Conservation (phyloP, 2,888 invertebrate species). For the Venusia cambrica region DNA sequence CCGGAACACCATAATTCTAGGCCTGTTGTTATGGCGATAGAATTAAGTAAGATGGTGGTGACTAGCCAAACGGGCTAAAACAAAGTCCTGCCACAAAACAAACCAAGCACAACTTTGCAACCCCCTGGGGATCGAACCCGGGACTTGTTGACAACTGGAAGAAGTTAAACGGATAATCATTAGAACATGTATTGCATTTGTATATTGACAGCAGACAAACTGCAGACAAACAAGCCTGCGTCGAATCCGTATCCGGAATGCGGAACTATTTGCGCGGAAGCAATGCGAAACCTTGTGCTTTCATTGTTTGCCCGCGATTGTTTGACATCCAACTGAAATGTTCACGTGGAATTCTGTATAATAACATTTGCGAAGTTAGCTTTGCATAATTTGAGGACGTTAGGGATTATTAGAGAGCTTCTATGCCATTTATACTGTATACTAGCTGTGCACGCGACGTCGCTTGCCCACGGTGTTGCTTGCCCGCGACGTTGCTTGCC, state of each 20-base stretch:
- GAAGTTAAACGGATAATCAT: neutral
- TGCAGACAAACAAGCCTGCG: slow-evolving; percentile 1
- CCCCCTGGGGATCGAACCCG: too few species aligned
- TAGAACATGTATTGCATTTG: neutral
- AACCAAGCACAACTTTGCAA: too few species aligned
- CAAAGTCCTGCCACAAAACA: too few species aligned
- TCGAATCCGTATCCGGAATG: slow-evolving; percentile 2
- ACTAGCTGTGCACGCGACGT: too few species aligned
- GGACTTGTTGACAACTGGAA: too few species aligned
- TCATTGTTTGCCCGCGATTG: slow-evolving; percentile 45
- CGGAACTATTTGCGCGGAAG: slow-evolving; percentile 8
- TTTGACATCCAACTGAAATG: slow-evolving; percentile 52
- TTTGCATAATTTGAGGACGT: slow-evolving; percentile 50
- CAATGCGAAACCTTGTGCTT: slow-evolving; percentile 29
- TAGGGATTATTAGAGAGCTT: slow-evolving; percentile 20
- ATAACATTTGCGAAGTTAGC: slow-evolving; percentile 53
- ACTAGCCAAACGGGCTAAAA: too few species aligned
- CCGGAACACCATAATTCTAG: too few species aligned
- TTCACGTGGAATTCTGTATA: slow-evolving; percentile 53
- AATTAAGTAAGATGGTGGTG: too few species aligned
- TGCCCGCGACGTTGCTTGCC: too few species aligned
- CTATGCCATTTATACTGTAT: slow-evolving; percentile 13
- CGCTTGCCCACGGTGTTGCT: too few species aligned
- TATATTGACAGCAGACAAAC: slow-evolving; percentile 5
- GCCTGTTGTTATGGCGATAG: too few species aligned